Conservation (phyloP, 1,140 invertebrate genomes). For the Arctopsyche grandis region DNA sequence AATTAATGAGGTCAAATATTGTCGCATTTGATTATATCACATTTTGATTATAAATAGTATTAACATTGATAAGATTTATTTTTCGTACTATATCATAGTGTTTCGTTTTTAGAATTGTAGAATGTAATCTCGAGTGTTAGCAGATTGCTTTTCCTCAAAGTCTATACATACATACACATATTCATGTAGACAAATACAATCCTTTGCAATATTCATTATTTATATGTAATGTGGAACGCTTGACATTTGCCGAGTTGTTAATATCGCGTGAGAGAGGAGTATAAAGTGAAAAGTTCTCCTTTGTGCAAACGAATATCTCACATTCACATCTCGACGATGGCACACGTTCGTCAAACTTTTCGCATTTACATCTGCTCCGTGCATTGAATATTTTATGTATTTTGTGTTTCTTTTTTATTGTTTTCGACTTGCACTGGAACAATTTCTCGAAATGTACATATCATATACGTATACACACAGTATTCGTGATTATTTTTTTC, state of each 20-base stretch:
- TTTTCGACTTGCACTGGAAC: not conserved
- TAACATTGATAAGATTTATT: too few species aligned
- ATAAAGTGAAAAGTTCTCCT: conserved; percentile 1
- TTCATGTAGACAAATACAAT: not conserved
- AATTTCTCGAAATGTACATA: not conserved
- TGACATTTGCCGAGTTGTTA: conserved; percentile 16
- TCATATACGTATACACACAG: too few species aligned
- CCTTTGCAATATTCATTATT: not conserved
- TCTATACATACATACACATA: too few species aligned
- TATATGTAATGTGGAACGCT: not conserved
- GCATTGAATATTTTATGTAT: not conserved
- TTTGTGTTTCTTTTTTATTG: not conserved
- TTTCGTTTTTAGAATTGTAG: too few species aligned
- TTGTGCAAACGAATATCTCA: not conserved
- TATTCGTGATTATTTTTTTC: too few species aligned
- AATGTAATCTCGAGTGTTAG: too few species aligned
- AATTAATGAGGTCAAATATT: too few species aligned
- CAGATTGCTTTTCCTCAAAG: too few species aligned
- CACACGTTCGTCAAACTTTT: not conserved
- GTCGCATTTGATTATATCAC: too few species aligned
- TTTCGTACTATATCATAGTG: too few species aligned
- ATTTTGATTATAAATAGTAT: too few species aligned
- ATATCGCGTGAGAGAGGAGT: not conserved
- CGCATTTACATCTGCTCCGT: not conserved
- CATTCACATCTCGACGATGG: conserved; percentile 4